Conservation (phyloP, 2,888 invertebrate genomes). For the Sinopyrophorus schimmeli region DNA sequence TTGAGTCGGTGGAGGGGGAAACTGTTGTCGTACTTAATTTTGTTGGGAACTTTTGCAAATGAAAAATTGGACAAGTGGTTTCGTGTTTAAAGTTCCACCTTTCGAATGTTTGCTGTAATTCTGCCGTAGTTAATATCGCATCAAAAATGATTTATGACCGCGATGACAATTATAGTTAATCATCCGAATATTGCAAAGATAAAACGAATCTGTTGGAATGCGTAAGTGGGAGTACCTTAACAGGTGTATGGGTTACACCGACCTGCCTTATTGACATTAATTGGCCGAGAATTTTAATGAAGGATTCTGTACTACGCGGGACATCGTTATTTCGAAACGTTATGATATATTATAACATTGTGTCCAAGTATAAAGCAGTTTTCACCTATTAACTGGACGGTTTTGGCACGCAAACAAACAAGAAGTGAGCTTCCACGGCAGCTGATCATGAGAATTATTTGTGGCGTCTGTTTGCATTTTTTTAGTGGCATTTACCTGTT, state of each 20-base stretch:
- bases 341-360: constrained; percentile 26
- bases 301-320: constrained; percentile 13
- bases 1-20: too few species aligned
- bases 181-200: constrained; percentile 5
- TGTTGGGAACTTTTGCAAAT: neutral
- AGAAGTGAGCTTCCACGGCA: constrained; percentile 11
- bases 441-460: constrained; percentile 17
- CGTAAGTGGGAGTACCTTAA: constrained; percentile 15
- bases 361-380: constrained; percentile 23
- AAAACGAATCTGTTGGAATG: constrained; percentile 14
- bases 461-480: constrained; percentile 8
- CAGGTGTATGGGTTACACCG: constrained; percentile 18
- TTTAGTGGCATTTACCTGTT: constrained; percentile 9
- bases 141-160: constrained; percentile 1
- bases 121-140: neutral
- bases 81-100: neutral
- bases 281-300: constrained; percentile 30
- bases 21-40: too few species aligned
- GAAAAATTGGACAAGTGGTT: neutral
- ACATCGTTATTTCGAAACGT: constrained; percentile 21
- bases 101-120: neutral
- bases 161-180: constrained; percentile 9
- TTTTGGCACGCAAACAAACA: constrained; percentile 23
- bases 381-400: constrained; percentile 24
- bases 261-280: constrained; percentile 30